Evolutionary conservation across 2,888 invertebrate species (phyloP).

Genomic region (Troides oblongomaculatus): DNA sequence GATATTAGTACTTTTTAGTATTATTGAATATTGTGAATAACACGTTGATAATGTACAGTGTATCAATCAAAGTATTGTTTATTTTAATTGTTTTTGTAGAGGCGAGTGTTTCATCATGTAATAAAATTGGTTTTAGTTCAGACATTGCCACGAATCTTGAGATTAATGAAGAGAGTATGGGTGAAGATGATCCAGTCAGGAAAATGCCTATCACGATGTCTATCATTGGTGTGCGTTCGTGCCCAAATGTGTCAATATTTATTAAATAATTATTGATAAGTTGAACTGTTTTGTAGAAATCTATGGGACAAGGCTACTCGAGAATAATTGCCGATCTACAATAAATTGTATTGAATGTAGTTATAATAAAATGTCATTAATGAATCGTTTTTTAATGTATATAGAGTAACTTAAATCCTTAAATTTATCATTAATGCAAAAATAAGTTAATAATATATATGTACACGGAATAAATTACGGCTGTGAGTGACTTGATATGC

Average conservation of each 20-base stretch:
- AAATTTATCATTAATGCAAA: no score
- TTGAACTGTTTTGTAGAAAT: no score
- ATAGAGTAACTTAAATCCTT: no score
- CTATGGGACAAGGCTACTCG: no score
- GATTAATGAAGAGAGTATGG: neutral
- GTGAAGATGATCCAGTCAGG: neutral
- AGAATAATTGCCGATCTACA: no score
- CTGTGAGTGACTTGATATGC: no score
- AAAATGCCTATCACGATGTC: neutral
- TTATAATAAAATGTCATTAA: no score
- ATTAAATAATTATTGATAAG: neutral
- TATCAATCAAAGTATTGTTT: slow-evolving; percentile 1
- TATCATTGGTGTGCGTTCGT: neutral
- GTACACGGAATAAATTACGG: no score
- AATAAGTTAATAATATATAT: no score
- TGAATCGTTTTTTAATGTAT: no score
- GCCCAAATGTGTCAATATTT: slow-evolving; percentile 13
- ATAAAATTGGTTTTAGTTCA: neutral
- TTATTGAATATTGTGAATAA: neutral
- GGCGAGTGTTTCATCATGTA: neutral
- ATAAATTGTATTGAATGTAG: no score
- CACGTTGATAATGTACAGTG: slow-evolving; percentile 7
- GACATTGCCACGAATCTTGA: neutral
- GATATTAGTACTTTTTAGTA: no score
- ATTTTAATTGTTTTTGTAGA: neutral